Conservation (phyloP, 1,140 invertebrate genomes). For the Hylyphantes graminicola region DNA sequence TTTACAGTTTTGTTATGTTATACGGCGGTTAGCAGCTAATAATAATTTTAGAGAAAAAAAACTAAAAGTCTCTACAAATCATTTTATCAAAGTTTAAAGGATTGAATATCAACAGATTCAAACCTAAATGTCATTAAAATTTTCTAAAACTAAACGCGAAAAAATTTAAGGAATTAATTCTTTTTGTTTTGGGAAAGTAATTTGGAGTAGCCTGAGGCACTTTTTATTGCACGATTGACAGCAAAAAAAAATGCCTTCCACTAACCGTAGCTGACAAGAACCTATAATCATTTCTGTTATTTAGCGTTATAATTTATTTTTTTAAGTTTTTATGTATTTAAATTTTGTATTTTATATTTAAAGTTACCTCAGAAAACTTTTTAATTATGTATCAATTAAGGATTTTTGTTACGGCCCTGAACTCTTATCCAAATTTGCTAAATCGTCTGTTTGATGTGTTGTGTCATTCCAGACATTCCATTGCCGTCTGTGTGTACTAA, state of each 20-base stretch:
- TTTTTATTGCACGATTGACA: not conserved
- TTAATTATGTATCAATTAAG: not conserved
- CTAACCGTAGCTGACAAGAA: slow-evolving; percentile 50
- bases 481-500: slow-evolving; percentile 51
- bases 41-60: no score
- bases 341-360: not conserved
- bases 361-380: not conserved
- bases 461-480: slow-evolving; percentile 58
- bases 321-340: slow-evolving; percentile 16
- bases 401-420: not conserved
- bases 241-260: slow-evolving; percentile 54
- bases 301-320: slow-evolving; percentile 30
- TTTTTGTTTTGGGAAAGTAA: not conserved
- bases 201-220: slow-evolving; percentile 10
- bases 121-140: not conserved
- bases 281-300: slow-evolving; percentile 49
- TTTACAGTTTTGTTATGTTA: no score
- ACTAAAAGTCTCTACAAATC: no score
- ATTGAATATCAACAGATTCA: no score
- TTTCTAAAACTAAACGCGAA: not conserved
- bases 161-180: not conserved
- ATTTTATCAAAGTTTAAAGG: no score
- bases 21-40: slow-evolving; percentile 19
- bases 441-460: slow-evolving; percentile 37
- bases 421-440: slow-evolving; percentile 14